These are phyloP conservation scores for Mormyrops attenuatus DNA, from an alignment of 2,797 vertebrate genomes.

Conservation along the genomic window DNA sequence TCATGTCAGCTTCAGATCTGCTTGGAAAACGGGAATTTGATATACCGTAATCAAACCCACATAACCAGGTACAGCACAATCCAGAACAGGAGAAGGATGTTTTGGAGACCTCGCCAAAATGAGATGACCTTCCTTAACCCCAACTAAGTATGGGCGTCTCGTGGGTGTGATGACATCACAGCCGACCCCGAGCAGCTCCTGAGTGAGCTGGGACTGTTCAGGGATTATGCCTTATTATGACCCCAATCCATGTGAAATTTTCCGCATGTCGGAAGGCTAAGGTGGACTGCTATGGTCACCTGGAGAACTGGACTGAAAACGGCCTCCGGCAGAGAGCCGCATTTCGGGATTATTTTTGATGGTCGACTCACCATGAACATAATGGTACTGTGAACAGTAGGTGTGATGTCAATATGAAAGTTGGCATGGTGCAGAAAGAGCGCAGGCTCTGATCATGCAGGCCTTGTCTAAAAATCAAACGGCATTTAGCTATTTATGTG, in stretches of 20 bases:
- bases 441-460: neutral
- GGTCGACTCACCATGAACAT: neutral
- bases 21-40: too few relatives aligned
- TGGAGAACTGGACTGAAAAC: neutral
- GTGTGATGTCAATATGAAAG: neutral
- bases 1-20: neutral
- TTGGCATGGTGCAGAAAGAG: neutral
- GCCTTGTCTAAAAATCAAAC: neutral
- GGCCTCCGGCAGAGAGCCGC: neutral
- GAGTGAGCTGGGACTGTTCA: neutral
- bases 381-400: neutral
- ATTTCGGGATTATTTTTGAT: neutral
- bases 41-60: neutral
- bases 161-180: neutral
- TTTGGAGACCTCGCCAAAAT: neutral
- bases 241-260: neutral
- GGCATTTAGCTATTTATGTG: neutral
- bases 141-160: neutral
- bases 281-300: neutral
- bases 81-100: neutral
- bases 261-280: neutral
- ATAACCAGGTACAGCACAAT: neutral
- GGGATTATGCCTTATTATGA: neutral
- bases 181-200: neutral
- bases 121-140: neutral